These are phyloP conservation scores for Acrobasis consociella DNA, from an alignment of 2,888 invertebrate species.

Conservation along the genomic window DNA sequence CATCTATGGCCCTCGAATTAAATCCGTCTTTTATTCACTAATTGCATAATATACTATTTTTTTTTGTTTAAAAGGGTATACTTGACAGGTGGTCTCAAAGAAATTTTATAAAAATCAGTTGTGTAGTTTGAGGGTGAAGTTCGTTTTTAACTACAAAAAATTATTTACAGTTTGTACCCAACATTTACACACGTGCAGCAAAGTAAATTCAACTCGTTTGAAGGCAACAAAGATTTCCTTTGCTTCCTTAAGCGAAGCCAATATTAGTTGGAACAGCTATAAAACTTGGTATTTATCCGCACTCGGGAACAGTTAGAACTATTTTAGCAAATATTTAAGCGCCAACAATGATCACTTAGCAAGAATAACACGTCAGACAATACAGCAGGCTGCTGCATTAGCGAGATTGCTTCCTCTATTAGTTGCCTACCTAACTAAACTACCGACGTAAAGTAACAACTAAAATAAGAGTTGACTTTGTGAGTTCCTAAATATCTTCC, in stretches of 20 bases:
- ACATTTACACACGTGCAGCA: neutral
- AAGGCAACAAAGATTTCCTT: neutral
- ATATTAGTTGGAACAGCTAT: conserved; percentile 1
- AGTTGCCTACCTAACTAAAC: conserved; percentile 27
- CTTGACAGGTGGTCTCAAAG: too few species aligned
- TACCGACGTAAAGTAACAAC: neutral
- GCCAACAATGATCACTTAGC: conserved; percentile 16
- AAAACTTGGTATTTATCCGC: neutral
- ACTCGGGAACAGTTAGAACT: conserved; percentile 16
- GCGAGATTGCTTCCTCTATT: conserved; percentile 38
- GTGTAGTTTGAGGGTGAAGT: too few species aligned
- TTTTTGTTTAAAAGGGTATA: too few species aligned
- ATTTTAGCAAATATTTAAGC: conserved; percentile 19
- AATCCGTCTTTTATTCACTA: too few species aligned
- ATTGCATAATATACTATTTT: too few species aligned
- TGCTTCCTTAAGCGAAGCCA: neutral
- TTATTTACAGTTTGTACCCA: neutral
- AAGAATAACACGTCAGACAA: conserved; percentile 31
- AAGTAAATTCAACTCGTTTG: neutral
- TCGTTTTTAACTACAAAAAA: too few species aligned
- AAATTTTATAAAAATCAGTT: too few species aligned
- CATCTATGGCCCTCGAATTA: too few species aligned
- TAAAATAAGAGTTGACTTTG: too few species aligned
- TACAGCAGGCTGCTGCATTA: conserved; percentile 36
- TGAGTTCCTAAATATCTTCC: too few species aligned